A percentile compares a stretch with the other conserved stretches of the same genome.
phyloP scores from a whole-genome alignment of 1,140 invertebrate genomes.

The Drosophila trapezifrons region DNA sequence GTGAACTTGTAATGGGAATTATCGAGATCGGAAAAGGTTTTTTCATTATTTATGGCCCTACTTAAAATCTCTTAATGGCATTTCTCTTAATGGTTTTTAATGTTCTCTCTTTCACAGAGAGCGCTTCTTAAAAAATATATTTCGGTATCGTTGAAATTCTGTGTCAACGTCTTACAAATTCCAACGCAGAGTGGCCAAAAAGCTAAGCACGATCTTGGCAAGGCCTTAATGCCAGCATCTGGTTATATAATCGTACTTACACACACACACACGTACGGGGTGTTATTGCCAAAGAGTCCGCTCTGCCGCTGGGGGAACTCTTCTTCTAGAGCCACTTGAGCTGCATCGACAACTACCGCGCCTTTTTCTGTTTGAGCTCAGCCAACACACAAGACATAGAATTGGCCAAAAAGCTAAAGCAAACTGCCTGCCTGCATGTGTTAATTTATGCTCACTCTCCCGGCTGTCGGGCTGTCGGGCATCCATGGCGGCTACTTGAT shows the following conservation, averaged over 20 bases:
- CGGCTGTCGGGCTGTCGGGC: constrained; percentile 21
- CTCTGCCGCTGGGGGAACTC: constrained; percentile 27
- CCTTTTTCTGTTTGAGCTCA: constrained; percentile 60
- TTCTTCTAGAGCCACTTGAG: constrained; percentile 57
- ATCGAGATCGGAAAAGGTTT: neutral
- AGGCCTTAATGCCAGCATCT: constrained; percentile 69
- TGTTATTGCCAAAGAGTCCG: constrained; percentile 60
- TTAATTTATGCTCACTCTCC: constrained; percentile 47
- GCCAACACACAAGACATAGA: constrained; percentile 44
- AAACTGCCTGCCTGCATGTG: constrained; percentile 34
- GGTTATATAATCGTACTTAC: constrained; percentile 63
- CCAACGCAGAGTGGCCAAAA: constrained; percentile 27
- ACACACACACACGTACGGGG: constrained; percentile 22
- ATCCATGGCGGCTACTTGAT: constrained; percentile 50
- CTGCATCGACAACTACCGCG: constrained; percentile 41
- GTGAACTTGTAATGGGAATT: constrained; percentile 9
- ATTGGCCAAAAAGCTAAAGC: constrained; percentile 46
- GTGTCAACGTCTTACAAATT: constrained; percentile 48
- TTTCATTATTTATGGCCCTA: constrained; percentile 9
- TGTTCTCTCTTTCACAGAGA: neutral
- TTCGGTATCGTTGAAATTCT: constrained; percentile 25
- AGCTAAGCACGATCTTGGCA: constrained; percentile 37
- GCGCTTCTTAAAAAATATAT: neutral
- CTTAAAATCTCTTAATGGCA: neutral
- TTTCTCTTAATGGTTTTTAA: neutral